phyloP scores from a whole-genome alignment of 2,113 vertebrate genomes.

The Esox niger region DNA sequence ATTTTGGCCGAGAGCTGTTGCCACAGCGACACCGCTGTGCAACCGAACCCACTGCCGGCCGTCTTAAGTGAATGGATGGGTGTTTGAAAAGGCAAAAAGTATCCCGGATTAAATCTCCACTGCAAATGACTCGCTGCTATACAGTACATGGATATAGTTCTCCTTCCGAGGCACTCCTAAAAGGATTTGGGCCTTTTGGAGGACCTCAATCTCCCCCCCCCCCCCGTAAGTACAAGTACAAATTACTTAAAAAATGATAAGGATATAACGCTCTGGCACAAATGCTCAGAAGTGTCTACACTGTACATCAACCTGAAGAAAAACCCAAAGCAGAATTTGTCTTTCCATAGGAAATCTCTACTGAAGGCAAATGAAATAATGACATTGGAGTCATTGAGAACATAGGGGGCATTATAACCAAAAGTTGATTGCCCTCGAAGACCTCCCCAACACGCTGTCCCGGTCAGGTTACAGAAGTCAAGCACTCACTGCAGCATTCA shows the following conservation, averaged over 20 bases:
- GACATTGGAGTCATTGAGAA: constrained; percentile 41
- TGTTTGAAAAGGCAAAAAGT: constrained; percentile 71
- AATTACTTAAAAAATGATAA: constrained; percentile 74
- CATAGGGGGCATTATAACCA: constrained; percentile 58
- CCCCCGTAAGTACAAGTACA: constrained; percentile 72
- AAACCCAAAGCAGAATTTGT: constrained; percentile 79
- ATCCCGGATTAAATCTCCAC: constrained; percentile 73
- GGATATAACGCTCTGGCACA: constrained; percentile 68
- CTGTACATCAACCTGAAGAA: constrained; percentile 82
- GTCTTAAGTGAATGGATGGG: constrained; percentile 49
- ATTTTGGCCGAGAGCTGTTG: constrained; percentile 41
- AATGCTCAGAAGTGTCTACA: constrained; percentile 71
- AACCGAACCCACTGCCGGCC: constrained; percentile 33
- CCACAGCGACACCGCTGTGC: constrained; percentile 33
- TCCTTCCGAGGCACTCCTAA: constrained; percentile 56
- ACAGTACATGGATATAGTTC: constrained; percentile 79
- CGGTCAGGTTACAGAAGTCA: constrained; percentile 80
- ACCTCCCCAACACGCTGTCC: constrained; percentile 81
- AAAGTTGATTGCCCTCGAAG: constrained; percentile 35
- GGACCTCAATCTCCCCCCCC: constrained; percentile 62
- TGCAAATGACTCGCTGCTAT: constrained; percentile 76
- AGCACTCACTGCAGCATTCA: constrained; percentile 97
- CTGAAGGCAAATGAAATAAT: constrained; percentile 77
- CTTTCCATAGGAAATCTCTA: constrained; percentile 85
- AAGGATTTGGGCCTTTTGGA: constrained; percentile 26